Base-by-base conservation (phyloP, 2,888 invertebrate genomes). In the Scelioninae gen. 1 region DNA sequence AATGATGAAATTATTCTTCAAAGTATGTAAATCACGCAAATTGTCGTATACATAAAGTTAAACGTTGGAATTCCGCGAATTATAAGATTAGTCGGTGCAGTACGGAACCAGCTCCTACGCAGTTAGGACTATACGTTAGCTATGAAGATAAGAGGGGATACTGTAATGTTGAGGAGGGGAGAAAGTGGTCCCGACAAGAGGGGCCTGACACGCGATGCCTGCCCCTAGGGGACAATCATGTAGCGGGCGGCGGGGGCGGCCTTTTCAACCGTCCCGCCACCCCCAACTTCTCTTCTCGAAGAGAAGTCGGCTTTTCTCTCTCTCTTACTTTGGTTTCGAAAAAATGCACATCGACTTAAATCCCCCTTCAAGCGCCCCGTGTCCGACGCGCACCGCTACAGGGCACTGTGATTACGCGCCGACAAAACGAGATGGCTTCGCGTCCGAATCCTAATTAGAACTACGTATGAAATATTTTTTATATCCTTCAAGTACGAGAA, bases 181-280 rank as follows among this genome's bases (percentile, higher is more conserved):
- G 78, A 74, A 80, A 86, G 62, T 60, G 85, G 83, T 82, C 86
- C 84, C 87, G 88, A 88, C 88, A 89, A 91, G 91, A 90, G 92
- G 90, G 91, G 91, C 88, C 91, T 90, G 92, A 91, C 91, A 91
- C 90, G 92, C 92, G 90, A 92, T 92, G 90, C 91, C 89, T 88
- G 91, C 91, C 91, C 86, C 89, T 86, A 88, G 92, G 92, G 89
- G 90, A 92, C 88, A 91, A 91, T 91, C 92, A 90, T 88, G 90
- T 88, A 89, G 88, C 87, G 90, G 90, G 89, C 89, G 90, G 91
- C 91, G 92, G 91, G 91, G 91, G 91, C 89, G 92, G 90, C 87
- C 87, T 78, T 74, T 82, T 84, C 84, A 74, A 76, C 68, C 82
- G 78, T 68, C 85, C 84, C 86, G 83, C 86, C 84, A 79, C 86